Base-by-base conservation (phyloP, 2,888 invertebrate genomes). In the Drosophila rubida region DNA sequence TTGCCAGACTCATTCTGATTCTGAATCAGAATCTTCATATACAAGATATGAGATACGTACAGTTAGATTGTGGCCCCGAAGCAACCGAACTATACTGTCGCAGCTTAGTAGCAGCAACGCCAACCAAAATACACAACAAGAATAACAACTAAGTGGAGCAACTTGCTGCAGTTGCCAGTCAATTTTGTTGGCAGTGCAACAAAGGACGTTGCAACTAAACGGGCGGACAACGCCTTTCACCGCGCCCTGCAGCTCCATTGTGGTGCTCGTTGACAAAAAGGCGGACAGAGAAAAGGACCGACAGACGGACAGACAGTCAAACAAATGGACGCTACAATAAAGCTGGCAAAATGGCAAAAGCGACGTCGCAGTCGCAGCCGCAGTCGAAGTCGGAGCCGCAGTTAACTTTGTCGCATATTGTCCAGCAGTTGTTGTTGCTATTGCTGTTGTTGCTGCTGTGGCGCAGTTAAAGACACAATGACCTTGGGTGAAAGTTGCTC, bases 401-500 rank as follows among this genome's bases (percentile, higher is more conserved):
- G 73, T 45, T 45, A 54, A 65, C 59, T 64, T 69, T 69, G 70
- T 70, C 76, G 76, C 79, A 81, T 77, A 79, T 79, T 81, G 81
- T 77, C 79, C 81, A 63, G 63, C 65, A 30, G 61, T 64, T 66
- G 19, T 42, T 65, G 44, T 8, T 55, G 50, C 5, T 69, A 60
- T 5, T 54, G 61, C 0, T 62, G 48, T 9, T 68, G 73, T 7
- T 63, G 69, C 58, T 59, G 63, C 49, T 65, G 65, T 67, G 71
- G 75, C 80, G 81, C 77, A 83, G 83, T 83, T 82, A 82, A 83
- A 82, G 81, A 82, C 81, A 82, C 84, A 82, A 82, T 82, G 84
- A 82, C 84, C 84, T 84, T 83, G 81, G 81, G 81, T 81, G 81
- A 81, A 82, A 82, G 84, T 83, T 82, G 84, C 84, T 82, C 84